Conservation (phyloP, 2,888 invertebrate genomes). For the Sarcophaga carnaria region DNA sequence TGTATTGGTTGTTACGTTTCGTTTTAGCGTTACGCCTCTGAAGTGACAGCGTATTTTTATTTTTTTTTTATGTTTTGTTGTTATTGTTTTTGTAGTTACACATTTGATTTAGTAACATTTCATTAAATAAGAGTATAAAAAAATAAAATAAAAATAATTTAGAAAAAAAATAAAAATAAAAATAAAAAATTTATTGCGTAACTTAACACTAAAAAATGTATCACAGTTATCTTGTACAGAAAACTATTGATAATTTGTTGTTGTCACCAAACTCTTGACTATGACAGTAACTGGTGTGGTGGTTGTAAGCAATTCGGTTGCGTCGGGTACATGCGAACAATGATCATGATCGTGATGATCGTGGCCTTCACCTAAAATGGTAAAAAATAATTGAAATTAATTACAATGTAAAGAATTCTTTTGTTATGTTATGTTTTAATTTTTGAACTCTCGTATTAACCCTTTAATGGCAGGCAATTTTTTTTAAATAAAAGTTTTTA, state of each 20-base stretch:
- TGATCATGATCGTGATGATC: slow-evolving; percentile 35
- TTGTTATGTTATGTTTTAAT: neutral
- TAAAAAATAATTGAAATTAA: slow-evolving; percentile 2
- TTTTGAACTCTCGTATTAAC: neutral
- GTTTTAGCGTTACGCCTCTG: neutral
- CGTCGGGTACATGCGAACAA: neutral
- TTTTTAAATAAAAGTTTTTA: too few relatives aligned
- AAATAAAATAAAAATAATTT: neutral
- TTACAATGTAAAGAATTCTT: too few relatives aligned
- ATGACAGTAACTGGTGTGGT: slow-evolving; percentile 6
- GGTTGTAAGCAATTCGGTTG: neutral
- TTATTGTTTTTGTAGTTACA: too few relatives aligned
- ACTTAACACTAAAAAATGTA: slow-evolving; percentile 46
- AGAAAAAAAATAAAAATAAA: neutral
- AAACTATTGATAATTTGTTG: slow-evolving; percentile 32
- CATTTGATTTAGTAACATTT: too few relatives aligned
- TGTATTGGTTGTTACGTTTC: neutral
- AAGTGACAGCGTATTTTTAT: too few relatives aligned
- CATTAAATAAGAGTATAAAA: neutral
- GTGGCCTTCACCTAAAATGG: slow-evolving; percentile 56
- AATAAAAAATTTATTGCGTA: neutral
- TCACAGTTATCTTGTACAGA: slow-evolving; percentile 52
- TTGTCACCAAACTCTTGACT: slow-evolving; percentile 7
- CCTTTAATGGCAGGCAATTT: neutral
- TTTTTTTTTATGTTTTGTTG: too few relatives aligned